Conservation (phyloP, 2,113 vertebrate genomes). For the Coregonus clupeaformis region DNA sequence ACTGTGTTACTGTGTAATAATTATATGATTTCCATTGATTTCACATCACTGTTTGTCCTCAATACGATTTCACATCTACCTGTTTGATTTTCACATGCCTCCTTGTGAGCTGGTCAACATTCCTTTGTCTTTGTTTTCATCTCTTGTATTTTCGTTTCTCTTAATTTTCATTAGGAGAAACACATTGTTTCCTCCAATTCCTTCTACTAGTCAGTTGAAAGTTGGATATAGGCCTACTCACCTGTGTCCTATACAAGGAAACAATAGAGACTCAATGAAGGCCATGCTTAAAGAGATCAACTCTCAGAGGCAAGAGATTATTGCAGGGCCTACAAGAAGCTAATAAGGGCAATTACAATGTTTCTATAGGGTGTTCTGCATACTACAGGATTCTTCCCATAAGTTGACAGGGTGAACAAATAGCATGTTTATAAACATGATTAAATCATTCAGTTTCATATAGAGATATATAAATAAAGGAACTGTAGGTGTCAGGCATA, state of each 20-base stretch:
- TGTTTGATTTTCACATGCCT: not conserved
- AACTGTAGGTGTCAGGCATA: conserved; percentile 35
- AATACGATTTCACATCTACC: not conserved
- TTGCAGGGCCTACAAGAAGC: no score
- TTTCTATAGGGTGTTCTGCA: not conserved
- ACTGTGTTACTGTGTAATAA: conserved; percentile 17
- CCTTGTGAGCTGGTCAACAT: not conserved
- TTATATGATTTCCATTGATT: not conserved
- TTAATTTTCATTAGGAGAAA: not conserved
- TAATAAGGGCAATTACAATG: not conserved
- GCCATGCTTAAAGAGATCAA: no score
- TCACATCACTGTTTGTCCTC: not conserved
- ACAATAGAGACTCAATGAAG: no score
- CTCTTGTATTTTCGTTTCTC: not conserved
- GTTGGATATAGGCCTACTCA: no score
- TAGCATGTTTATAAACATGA: conserved; percentile 30
- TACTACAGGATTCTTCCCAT: not conserved
- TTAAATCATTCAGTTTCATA: conserved; percentile 18
- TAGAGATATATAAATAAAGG: conserved; percentile 16
- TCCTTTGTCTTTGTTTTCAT: not conserved
- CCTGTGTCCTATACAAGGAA: no score
- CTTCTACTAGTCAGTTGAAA: not conserved
- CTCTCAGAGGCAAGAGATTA: no score
- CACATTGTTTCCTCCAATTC: not conserved
- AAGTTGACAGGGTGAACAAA: not conserved